These are phyloP conservation scores for Schizopygopsis pylzovi DNA, from an alignment of 2,797 vertebrate species.

Conservation along the genomic window DNA sequence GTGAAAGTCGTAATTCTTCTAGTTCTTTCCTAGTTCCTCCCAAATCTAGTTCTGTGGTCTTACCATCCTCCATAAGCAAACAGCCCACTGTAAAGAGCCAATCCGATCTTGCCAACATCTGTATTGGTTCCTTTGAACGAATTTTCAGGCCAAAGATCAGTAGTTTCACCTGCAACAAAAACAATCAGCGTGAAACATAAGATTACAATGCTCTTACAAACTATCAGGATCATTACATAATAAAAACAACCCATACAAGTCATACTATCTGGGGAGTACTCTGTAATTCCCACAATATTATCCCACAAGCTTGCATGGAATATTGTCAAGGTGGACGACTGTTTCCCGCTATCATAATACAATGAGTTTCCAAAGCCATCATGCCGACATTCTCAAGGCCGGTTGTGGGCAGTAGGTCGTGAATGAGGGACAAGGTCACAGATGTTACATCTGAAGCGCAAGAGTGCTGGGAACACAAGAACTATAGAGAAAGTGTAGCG, in stretches of 20 bases:
- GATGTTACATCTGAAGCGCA: neutral
- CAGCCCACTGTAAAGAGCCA: conserved; percentile 94
- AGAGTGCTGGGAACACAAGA: neutral
- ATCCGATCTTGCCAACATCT: conserved; percentile 88
- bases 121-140: conserved; percentile 87
- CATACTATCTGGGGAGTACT: conserved; percentile 20
- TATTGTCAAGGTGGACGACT: neutral
- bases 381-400: conserved; percentile 1
- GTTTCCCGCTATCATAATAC: conserved; percentile 20
- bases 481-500: neutral
- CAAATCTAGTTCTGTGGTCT: conserved; percentile 59
- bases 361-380: conserved; percentile 67
- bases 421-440: neutral
- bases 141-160: conserved; percentile 79
- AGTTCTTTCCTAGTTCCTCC: neutral
- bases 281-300: conserved; percentile 1
- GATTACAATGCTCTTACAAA: neutral
- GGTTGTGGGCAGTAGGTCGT: neutral
- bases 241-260: conserved; percentile 21
- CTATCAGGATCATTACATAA: neutral
- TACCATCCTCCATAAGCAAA: conserved; percentile 98
- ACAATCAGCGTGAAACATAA: neutral
- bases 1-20: neutral
- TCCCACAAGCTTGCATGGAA: conserved; percentile 4
- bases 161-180: conserved; percentile 75